These are phyloP conservation scores for Hystrix brachyura DNA, from an alignment of 2,113 vertebrate genomes.

Conservation along the genomic window DNA sequence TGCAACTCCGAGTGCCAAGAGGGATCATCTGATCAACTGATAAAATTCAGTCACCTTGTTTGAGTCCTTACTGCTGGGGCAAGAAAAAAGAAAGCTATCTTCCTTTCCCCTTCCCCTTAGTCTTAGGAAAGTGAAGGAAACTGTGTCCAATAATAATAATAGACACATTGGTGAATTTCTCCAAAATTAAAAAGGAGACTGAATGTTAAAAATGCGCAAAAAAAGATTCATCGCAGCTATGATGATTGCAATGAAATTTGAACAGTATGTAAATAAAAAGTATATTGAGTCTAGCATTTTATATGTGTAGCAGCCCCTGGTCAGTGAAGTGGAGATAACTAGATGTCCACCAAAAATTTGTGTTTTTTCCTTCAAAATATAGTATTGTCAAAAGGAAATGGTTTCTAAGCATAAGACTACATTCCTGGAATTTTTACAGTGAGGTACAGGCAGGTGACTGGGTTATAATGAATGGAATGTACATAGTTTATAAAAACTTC, in stretches of 20 bases:
- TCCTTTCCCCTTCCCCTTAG: accelerated
- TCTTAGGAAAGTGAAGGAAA: background rate
- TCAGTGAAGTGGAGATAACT: background rate
- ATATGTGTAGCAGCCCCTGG: background rate
- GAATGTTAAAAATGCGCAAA: background rate
- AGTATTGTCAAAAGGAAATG: background rate
- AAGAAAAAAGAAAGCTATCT: background rate
- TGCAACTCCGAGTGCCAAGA: background rate
- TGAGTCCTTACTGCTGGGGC: background rate
- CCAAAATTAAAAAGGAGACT: background rate
- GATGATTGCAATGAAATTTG: background rate
- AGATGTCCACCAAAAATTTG: background rate
- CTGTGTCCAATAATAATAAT: background rate
- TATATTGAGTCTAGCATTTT: background rate
- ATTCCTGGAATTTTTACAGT: background rate
- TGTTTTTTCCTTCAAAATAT: background rate
- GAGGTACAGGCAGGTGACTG: background rate
- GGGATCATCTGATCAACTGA: background rate
- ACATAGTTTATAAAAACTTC: background rate
- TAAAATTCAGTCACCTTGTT: background rate
- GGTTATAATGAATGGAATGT: background rate
- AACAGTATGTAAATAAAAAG: background rate
- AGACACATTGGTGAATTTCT: background rate
- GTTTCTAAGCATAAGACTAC: background rate
- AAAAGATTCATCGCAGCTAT: background rate